Percentiles rank a stretch among this genome's conserved stretches.
Evolutionary conservation across 2,888 invertebrate genomes (phyloP).

Genomic region (Aphodius sticticus): DNA sequence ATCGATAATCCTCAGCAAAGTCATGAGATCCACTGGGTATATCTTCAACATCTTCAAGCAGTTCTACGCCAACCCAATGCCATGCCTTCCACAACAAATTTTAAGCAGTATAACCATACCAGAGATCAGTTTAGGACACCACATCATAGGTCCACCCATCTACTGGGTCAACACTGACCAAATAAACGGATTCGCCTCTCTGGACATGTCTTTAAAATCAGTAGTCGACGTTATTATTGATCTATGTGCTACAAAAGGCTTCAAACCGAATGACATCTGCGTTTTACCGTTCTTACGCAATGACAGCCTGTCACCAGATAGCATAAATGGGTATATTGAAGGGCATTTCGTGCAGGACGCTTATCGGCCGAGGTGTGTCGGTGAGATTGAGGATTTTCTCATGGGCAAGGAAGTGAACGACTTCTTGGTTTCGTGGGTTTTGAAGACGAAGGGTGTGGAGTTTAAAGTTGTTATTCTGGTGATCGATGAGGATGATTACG

Average conservation of each 20-base stretch:
- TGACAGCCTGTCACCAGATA: conserved; percentile 47
- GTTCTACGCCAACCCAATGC: conserved; percentile 52
- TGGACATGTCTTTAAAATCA: conserved; percentile 39
- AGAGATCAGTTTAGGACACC: conserved; percentile 50
- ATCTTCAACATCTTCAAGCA: conserved; percentile 55
- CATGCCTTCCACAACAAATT: conserved; percentile 44
- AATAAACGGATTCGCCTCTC: conserved; percentile 24
- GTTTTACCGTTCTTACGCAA: conserved; percentile 55
- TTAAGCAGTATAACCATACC: conserved; percentile 47
- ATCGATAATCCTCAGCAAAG: conserved; percentile 50
- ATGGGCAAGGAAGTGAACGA: conserved; percentile 49
- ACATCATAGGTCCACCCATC: conserved; percentile 53
- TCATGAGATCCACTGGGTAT: conserved; percentile 54
- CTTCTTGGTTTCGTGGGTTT: conserved; percentile 55
- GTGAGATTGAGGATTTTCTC: conserved; percentile 54
- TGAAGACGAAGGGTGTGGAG: conserved; percentile 56
- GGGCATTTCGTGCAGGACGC: conserved; percentile 53
- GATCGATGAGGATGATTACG: conserved; percentile 56
- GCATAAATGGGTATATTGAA: conserved; percentile 52
- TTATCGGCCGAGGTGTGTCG: conserved; percentile 51
- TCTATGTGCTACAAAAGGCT: conserved; percentile 54
- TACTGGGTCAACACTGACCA: conserved; percentile 51
- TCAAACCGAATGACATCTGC: conserved; percentile 55
- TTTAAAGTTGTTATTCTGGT: conserved; percentile 56
- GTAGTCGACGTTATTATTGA: conserved; percentile 53